Base-by-base conservation (phyloP, 2,797 vertebrate genomes). In the Amblyopsis hoosieri region DNA sequence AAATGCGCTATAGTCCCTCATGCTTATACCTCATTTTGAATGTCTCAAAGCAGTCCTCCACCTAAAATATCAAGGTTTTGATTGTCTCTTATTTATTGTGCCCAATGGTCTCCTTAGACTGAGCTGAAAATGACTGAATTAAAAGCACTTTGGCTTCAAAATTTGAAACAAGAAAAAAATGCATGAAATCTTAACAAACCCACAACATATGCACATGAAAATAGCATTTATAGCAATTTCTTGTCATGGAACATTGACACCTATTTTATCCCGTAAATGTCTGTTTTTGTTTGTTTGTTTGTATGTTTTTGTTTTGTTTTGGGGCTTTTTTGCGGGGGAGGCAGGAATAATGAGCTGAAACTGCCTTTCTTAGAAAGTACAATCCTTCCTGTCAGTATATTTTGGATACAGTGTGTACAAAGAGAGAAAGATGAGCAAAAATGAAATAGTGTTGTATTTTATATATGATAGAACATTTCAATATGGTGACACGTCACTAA, bases 381-480 rank as follows among this genome's bases (percentile, higher is more conserved):
- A 84, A 69, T 90, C 90, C 90, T 89, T 92, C 85, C 57, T 76
- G 82, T 91, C 91, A 91, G 87, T 93, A 92, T 93, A 92, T 93
- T 92, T 93, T 92, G 83, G 81, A 91, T 93, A 92, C 84, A 91
- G 92, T 92, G 87, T 92, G 84, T 93, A 91, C 82, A 93, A 93
- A 92, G 90, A 83, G 76, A 83, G 83, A 89, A 91, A 88, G 88
- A 88, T 72, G 87, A 90, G 84, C 83, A 86, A 78, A 90, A 90
- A 92, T 88, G 79, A 93, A 89, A 93, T 90, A 93, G 93, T 95
- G 90, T 97, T 97, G 96, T 96, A 96, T 98, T 95, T 96, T 93
- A 90, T 94, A 95, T 93, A 94, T 93, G 93, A 92, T 92, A 93
- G 93, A 93, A 96, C 90, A 95, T 96, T 95, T 96, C 94, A 97